These are phyloP conservation scores for Phataginus tetradactyla DNA, from an alignment of 2,797 vertebrate species.

Conservation along the genomic window DNA sequence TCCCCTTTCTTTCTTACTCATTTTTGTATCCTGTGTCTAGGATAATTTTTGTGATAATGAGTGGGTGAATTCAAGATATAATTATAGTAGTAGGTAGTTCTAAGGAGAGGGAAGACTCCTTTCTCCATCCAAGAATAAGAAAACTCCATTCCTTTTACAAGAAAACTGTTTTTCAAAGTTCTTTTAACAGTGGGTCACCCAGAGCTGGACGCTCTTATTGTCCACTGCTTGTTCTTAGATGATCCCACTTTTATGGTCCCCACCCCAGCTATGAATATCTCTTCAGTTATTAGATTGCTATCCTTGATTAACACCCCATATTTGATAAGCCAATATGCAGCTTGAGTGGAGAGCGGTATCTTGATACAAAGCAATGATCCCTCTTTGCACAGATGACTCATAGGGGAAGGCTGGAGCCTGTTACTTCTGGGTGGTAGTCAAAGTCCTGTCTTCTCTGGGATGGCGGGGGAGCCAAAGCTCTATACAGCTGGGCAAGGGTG, in stretches of 20 bases:
- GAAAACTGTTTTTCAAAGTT: not conserved
- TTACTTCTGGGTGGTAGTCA: not conserved
- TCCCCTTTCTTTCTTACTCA: not conserved
- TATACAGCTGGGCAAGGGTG: too few relatives aligned
- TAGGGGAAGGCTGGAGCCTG: not conserved
- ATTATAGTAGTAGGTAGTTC: not conserved
- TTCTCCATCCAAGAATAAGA: not conserved
- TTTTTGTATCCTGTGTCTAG: not conserved
- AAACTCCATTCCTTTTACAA: not conserved
- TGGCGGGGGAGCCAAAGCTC: fast-evolving
- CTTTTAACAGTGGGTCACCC: not conserved
- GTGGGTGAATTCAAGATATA: not conserved
- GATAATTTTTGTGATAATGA: not conserved
- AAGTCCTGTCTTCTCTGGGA: not conserved
- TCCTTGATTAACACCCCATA: not conserved
- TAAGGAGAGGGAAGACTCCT: not conserved
- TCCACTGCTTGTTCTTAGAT: not conserved
- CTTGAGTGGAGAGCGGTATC: not conserved
- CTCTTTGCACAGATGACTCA: not conserved
- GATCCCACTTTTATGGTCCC: not conserved
- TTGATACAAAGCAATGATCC: not conserved
- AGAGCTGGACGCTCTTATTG: not conserved
- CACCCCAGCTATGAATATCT: not conserved
- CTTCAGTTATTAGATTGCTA: not conserved
- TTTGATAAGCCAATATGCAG: not conserved